Conservation (phyloP, 2,797 vertebrate species). For the Hoplostethus mediterraneus region DNA sequence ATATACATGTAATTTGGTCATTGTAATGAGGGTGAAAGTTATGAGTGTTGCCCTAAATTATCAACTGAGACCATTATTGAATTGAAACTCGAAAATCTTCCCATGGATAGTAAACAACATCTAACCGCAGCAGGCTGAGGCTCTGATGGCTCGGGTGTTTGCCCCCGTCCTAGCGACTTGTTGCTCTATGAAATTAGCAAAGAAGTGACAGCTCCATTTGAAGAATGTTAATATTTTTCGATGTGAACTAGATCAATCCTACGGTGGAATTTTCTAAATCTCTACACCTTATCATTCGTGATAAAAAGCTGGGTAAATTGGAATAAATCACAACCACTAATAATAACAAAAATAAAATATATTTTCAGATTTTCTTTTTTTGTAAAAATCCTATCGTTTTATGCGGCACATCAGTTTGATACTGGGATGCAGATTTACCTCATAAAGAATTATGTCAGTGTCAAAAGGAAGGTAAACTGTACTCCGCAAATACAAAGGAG, state of each 20-base stretch:
- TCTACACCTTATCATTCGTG: background rate
- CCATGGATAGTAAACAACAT: constrained; percentile 27
- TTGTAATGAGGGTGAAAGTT: constrained; percentile 31
- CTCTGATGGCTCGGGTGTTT: background rate
- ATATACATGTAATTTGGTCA: constrained; percentile 23
- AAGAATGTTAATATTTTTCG: too few species aligned
- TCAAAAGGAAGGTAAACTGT: constrained; percentile 16
- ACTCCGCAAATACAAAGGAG: constrained; percentile 2
- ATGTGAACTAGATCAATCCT: background rate
- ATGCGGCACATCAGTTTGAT: too few species aligned
- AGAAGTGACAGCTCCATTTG: constrained; percentile 41
- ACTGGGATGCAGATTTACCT: background rate
- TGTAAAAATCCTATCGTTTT: background rate
- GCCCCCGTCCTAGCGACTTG: constrained; percentile 46
- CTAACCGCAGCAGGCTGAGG: constrained; percentile 35
- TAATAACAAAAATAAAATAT: too few species aligned
- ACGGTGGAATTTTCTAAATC: background rate
- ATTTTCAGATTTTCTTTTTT: background rate
- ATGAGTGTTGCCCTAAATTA: constrained; percentile 34
- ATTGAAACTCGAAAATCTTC: constrained; percentile 48
- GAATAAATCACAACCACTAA: background rate
- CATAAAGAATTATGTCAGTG: background rate
- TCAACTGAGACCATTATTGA: constrained; percentile 37
- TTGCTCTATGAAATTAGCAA: constrained; percentile 12
- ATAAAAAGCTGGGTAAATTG: background rate